Conservation (phyloP, 2,888 invertebrate species). For the Macropis europaea region DNA sequence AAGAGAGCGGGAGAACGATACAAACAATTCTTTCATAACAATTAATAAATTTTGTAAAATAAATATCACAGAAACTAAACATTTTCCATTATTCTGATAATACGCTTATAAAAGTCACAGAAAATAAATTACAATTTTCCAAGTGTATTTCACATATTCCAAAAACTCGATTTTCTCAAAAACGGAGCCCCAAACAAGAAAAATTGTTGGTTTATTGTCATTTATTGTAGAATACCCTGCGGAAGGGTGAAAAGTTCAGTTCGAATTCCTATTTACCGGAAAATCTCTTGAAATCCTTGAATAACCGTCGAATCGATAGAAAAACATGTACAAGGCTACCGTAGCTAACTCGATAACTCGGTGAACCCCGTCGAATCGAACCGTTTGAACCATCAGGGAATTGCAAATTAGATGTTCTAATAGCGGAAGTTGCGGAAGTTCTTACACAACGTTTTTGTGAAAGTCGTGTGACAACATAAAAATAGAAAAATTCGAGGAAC, state of each 20-base stretch:
- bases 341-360: background rate
- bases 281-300: slow-evolving; percentile 15
- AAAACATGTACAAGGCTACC: background rate
- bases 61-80: too few species aligned
- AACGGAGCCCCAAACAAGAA: too few species aligned
- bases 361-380: slow-evolving; percentile 5
- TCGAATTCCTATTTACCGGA: background rate
- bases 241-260: background rate
- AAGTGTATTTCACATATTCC: too few species aligned
- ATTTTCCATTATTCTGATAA: too few species aligned
- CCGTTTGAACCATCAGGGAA: background rate
- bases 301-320: background rate
- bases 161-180: too few species aligned
- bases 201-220: too few species aligned
- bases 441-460: background rate
- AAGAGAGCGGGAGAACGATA: too few species aligned
- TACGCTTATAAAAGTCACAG: too few species aligned
- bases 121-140: too few species aligned
- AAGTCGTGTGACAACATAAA: background rate
- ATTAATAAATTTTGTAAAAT: too few species aligned
- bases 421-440: background rate
- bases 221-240: too few species aligned
- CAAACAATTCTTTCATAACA: too few species aligned
- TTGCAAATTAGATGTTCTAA: background rate
- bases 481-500: background rate